Conservation (phyloP, 1,140 invertebrate genomes). For the Scaptomyza montana region DNA sequence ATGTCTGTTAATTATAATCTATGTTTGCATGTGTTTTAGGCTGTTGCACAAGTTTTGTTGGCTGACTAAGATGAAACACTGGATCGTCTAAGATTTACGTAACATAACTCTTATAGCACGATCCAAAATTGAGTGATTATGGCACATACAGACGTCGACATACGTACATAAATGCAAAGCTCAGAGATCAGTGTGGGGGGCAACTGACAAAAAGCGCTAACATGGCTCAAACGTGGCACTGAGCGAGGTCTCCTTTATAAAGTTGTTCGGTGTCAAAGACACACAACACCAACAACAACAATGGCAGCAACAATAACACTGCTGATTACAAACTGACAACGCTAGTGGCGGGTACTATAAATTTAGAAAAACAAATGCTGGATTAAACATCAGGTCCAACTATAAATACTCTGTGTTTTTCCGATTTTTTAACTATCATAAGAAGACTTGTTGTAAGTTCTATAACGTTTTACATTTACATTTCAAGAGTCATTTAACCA, state of each 20-base stretch:
- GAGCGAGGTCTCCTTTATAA: slow-evolving; percentile 42
- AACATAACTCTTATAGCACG: slow-evolving; percentile 8
- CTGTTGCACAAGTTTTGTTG: slow-evolving; percentile 5
- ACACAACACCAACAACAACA: slow-evolving; percentile 30
- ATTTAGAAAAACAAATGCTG: slow-evolving; percentile 4
- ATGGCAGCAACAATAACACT: slow-evolving; percentile 20
- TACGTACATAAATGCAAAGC: slow-evolving; percentile 27
- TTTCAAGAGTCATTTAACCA: too few species aligned
- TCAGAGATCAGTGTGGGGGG: slow-evolving; percentile 1
- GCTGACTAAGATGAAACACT: not conserved
- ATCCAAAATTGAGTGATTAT: slow-evolving; percentile 38
- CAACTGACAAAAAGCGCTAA: not conserved
- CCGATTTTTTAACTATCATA: too few species aligned
- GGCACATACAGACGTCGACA: not conserved
- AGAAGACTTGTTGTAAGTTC: too few species aligned
- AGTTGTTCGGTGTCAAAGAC: slow-evolving; percentile 55
- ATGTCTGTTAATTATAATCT: slow-evolving; percentile 49
- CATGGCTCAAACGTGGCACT: slow-evolving; percentile 21
- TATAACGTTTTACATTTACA: too few species aligned
- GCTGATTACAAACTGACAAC: slow-evolving; percentile 27
- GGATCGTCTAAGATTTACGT: slow-evolving; percentile 35
- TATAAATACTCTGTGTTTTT: slow-evolving; percentile 8
- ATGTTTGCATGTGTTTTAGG: slow-evolving; percentile 6
- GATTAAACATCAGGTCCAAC: not conserved
- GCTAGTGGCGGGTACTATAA: slow-evolving; percentile 11